A percentile compares a stretch with the other conserved stretches of the same genome.
phyloP scores from a whole-genome alignment of 2,888 invertebrate species.

The Drosophila hamatofila region DNA sequence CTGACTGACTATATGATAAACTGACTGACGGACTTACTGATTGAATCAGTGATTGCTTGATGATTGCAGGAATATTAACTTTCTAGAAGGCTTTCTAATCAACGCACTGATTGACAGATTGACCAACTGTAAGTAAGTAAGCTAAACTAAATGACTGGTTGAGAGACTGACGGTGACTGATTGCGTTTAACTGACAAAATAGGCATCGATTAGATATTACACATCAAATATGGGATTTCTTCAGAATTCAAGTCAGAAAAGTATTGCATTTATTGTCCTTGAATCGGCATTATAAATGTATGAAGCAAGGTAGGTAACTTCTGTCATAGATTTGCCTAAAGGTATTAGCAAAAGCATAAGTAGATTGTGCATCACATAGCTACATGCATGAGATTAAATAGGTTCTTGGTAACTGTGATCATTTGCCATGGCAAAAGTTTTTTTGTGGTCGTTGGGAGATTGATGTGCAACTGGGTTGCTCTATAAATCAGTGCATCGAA shows the following conservation, averaged over 20 bases:
- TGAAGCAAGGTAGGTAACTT: no score
- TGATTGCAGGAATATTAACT: background rate
- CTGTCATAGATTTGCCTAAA: background rate
- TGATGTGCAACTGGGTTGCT: conserved; percentile 9
- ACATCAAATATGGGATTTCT: no score
- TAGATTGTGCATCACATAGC: background rate
- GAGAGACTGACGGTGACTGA: background rate
- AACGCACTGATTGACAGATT: background rate
- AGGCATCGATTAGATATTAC: no score
- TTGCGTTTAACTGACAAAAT: background rate
- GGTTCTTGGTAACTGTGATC: background rate
- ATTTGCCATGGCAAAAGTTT: background rate
- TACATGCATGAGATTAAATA: background rate
- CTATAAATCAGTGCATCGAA: conserved; percentile 30
- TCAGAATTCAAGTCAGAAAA: no score
- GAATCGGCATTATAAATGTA: no score
- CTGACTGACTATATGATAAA: background rate
- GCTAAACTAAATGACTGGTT: no score
- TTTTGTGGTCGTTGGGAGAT: conserved; percentile 12
- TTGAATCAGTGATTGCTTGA: background rate
- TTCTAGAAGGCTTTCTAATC: no score
- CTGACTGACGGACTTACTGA: background rate
- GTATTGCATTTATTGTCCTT: no score
- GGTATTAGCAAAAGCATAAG: background rate
- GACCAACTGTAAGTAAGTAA: background rate